Evolutionary conservation across 2,888 invertebrate species (phyloP).

Genomic region (Cephus pygmeus): DNA sequence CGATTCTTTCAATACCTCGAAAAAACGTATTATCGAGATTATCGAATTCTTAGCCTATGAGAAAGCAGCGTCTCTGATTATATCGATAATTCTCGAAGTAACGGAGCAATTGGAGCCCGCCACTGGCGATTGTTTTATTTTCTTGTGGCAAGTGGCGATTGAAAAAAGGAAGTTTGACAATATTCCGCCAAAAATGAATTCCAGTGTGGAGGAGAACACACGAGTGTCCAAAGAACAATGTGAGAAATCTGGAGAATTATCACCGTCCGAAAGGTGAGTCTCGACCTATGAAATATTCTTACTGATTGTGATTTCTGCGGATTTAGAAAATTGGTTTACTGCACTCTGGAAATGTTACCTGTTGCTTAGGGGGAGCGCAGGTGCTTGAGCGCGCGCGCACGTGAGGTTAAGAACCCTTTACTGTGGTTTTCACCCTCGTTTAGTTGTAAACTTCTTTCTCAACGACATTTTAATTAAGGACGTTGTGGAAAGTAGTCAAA

Average conservation of each 20-base stretch:
- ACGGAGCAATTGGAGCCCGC: conserved; percentile 27
- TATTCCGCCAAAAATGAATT: conserved; percentile 56
- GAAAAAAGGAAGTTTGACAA: conserved; percentile 31
- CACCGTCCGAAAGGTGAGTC: conserved; percentile 49
- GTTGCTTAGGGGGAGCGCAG: conserved; percentile 44
- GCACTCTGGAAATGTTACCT: conserved; percentile 31
- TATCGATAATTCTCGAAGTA: conserved; percentile 17
- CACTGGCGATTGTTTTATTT: conserved; percentile 21
- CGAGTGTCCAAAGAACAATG: conserved; percentile 33
- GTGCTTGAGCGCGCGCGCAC: conserved; percentile 39
- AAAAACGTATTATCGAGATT: background rate
- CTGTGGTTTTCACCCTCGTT: conserved; percentile 17
- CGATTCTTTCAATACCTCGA: background rate
- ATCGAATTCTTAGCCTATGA: background rate
- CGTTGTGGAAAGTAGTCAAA: background rate
- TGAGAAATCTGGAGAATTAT: conserved; percentile 43
- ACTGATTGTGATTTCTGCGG: background rate
- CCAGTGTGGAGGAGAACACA: conserved; percentile 42
- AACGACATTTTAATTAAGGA: conserved; percentile 11
- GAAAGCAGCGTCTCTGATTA: background rate
- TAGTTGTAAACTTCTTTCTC: conserved; percentile 13
- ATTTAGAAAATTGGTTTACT: background rate
- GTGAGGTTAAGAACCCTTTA: conserved; percentile 38
- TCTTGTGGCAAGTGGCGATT: conserved; percentile 26
- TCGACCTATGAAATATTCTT: background rate